Evolutionary conservation across 2,113 vertebrate genomes (phyloP).

Genomic region (Amblyopsis rosae): DNA sequence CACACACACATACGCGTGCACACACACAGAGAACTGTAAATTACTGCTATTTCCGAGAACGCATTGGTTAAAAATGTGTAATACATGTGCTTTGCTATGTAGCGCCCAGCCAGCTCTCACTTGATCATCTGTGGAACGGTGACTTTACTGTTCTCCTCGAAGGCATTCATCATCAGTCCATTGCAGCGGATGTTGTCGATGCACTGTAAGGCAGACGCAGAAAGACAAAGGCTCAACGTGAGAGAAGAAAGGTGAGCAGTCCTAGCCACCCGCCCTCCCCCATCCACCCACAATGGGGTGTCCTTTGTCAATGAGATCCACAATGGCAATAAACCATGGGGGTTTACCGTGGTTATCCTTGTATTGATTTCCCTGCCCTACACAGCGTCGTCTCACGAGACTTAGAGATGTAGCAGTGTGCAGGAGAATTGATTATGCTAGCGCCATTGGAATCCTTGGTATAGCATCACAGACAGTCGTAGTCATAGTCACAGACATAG

Average conservation of each 20-base stretch:
- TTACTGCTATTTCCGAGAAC: neutral
- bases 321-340: too few species aligned
- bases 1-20: neutral
- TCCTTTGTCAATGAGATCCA: neutral
- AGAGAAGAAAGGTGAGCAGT: neutral
- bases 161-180: constrained; percentile 98
- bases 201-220: constrained; percentile 76
- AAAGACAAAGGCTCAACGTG: neutral
- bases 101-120: constrained; percentile 72
- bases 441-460: neutral
- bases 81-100: constrained; percentile 8
- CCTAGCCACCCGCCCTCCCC: too few species aligned
- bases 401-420: neutral
- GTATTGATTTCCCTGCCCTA: neutral
- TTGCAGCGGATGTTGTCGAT: constrained; percentile 99
- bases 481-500: neutral
- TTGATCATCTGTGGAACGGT: constrained; percentile 98
- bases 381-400: neutral
- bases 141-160: constrained; percentile 97
- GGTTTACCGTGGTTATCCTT: neutral
- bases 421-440: neutral
- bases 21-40: neutral
- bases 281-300: neutral
- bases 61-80: neutral
- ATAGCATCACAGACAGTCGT: neutral